These are phyloP conservation scores for Poeciliopsis turneri DNA, from an alignment of 2,797 vertebrate species.

Conservation along the genomic window DNA sequence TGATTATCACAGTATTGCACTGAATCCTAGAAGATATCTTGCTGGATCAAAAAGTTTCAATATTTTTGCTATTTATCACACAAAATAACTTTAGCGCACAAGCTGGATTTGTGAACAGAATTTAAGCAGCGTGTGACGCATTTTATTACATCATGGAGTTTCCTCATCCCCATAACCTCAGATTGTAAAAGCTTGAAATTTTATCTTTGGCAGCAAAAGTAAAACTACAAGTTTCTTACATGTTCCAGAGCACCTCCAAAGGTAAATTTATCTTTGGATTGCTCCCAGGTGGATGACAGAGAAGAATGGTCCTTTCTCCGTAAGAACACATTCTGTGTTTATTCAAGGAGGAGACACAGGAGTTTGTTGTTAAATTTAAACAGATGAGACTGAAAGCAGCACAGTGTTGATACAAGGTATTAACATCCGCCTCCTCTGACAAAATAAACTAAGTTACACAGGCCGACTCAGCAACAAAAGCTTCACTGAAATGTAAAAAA, in stretches of 20 bases:
- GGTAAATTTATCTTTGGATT: conserved; percentile 52
- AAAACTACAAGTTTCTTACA: conserved; percentile 8
- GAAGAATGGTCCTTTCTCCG: conserved; percentile 4
- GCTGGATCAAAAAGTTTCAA: background rate
- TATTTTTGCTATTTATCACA: conserved; percentile 1
- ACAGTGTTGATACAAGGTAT: conserved; percentile 14
- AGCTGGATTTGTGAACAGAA: background rate
- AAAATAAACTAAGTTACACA: background rate
- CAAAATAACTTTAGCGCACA: background rate
- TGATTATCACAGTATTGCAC: background rate
- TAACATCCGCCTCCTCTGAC: background rate
- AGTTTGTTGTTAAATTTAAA: background rate
- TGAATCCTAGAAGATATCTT: too few relatives aligned
- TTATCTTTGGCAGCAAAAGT: background rate
- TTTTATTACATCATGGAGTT: background rate
- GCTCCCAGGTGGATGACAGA: conserved; percentile 30
- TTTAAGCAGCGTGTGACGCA: background rate
- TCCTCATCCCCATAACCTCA: background rate
- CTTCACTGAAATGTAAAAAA: background rate
- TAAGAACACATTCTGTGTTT: conserved; percentile 35
- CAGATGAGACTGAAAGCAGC: background rate
- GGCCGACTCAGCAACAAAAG: background rate
- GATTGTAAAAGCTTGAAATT: conserved; percentile 2
- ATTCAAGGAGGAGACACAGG: conserved; percentile 40
- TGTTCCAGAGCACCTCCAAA: conserved; percentile 55